Evolutionary conservation across 1,140 invertebrate genomes (phyloP), one percentile per base, ranked within the genome.

Genomic region (Antheraea mylitta): DNA sequence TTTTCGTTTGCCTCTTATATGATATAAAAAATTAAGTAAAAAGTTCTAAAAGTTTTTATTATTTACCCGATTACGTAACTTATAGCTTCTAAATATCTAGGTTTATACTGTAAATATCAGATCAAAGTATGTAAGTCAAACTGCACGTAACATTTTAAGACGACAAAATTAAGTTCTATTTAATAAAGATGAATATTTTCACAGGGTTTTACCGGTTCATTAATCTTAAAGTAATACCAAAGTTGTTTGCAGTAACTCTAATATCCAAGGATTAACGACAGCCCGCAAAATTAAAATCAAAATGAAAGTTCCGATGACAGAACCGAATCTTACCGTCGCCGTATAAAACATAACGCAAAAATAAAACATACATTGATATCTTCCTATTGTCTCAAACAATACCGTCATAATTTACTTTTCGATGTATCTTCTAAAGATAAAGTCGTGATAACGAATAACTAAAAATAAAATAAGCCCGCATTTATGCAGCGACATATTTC

Each of bases 371-470:
- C 82, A 85, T 87, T 83, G 6, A 22, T 88, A 76, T 81, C 77
- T 78, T 79, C 81, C 89, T 89, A 89, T 91, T 91, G 89, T 91
- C 85, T 76, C 67, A 75, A 89, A 91, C 89, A 91, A 91, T 91
- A 77, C 87, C 70, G 82, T 84, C 86, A 90, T 91, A 91, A 91
- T 89, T 91, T 91, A 91, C 82, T 85, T 89, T 91, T 85, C 85
- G 85, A 89, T 81, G 81, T 83, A 85, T 86, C 86, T 81, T 82
- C 78, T 70, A 79, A 78, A 89, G 89, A 91, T 91, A 91, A 90
- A 91, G 86, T 91, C 89, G 87, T 91, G 89, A 91, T 91, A 91
- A 91, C 86, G 85, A 91, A 91, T 89, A 86, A 53, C 45, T 53
- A 85, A 89, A 89, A 89, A 86, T 89, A 89, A 91, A 91, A 91